These are phyloP conservation scores for Patagioenas fasciata DNA, from an alignment of 2,113 vertebrate genomes.

Conservation along the genomic window DNA sequence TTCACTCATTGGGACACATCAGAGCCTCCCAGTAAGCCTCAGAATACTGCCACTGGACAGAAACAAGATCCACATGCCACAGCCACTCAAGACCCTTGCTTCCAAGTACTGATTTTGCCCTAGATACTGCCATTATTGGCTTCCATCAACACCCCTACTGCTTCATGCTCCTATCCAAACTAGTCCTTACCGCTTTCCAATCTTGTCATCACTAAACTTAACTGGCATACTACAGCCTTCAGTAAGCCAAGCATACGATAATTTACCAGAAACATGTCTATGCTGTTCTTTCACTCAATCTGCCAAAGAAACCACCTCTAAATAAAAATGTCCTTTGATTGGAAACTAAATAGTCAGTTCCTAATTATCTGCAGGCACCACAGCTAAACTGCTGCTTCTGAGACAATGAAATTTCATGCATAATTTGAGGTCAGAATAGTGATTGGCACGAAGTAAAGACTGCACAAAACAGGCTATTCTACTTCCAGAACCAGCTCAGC, in stretches of 20 bases:
- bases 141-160: not conserved
- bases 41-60: not conserved
- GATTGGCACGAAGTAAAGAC: not conserved
- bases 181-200: not conserved
- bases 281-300: not conserved
- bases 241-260: not conserved
- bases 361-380: not conserved
- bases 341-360: not conserved
- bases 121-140: not conserved
- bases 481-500: not conserved
- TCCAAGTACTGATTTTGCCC: not conserved
- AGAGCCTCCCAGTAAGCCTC: not conserved
- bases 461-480: not conserved
- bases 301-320: not conserved
- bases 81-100: not conserved
- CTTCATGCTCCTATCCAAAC: not conserved
- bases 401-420: not conserved
- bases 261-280: not conserved
- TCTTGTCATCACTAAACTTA: not conserved
- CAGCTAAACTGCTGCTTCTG: not conserved
- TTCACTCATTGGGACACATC: not conserved
- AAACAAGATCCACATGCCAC: rapidly evolving
- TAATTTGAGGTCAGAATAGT: not conserved
- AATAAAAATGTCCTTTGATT: not conserved
- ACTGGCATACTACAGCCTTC: not conserved